Evolutionary conservation across 2,797 vertebrate species (phyloP), one percentile per base, ranked within the genome.

Genomic region (Enteromius paludinosus): DNA sequence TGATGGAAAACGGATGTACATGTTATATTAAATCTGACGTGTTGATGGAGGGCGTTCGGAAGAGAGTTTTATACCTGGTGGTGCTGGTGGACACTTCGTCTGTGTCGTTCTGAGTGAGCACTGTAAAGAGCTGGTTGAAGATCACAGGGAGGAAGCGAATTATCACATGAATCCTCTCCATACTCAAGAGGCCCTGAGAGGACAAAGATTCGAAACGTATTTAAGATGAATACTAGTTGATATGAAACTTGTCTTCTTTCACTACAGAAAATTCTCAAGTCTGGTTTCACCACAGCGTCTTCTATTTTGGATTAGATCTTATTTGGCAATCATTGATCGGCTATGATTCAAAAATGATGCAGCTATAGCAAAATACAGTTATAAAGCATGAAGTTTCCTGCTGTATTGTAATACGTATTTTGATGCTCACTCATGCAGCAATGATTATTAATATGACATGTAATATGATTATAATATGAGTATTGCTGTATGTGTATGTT

Each of bases 41-140:
- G 28, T 15, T 23, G 15, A 30, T 0, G 17, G 4, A 62, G 10
- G 72, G 41, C 23, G 17, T 68, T 68, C 25, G 35, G 28, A 25
- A 65, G 43, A 9, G 14, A 20, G 25, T 25, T 41, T n/a, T n/a
- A 84, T 95, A 99, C 98, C 98, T 98, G 90, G 96, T 97, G 92
- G 97, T 94, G 86, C 95, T 90, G 81, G 94, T 94, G 71, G 94
- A 94, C 89, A 98, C 95, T 66, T 98, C 96, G 28, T 98, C 98
- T 1, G 96, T 94, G 62, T 95, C 95, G 75, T 96, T 98, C 90
- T 98, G 95, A 80, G 96, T 96, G 85, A 99, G 94, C 90, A 98
- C 96, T 92, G 96, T 95, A 90, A 99, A 97, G 79, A 99, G 96
- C 56, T 99, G 98, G 94, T 99, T 99, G 89, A 99, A 94, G 85